Evolutionary conservation across 2,797 vertebrate species (phyloP), one percentile per base, ranked within the genome.

Genomic region (Aldrovandia affinis): DNA sequence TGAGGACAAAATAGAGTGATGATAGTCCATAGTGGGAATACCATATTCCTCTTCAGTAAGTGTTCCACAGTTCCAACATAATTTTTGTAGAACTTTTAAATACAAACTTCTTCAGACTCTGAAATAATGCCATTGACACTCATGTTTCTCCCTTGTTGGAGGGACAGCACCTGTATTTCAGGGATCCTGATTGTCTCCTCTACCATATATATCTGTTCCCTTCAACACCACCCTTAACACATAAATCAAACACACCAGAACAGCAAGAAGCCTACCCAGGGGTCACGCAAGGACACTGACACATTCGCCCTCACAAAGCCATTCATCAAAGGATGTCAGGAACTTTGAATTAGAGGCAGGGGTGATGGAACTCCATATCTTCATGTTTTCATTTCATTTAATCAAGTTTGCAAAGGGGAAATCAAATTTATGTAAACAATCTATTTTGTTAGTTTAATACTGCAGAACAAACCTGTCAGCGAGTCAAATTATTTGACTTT

Each of bases 161-260:
- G 88, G 82, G 77, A 85, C 83, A 90, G 91, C 90, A 87, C 88
- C 93, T 93, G 92, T 91, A 30, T 94, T 91, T 86, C 88, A 92
- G 91, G 88, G 89, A 93, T 94, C 92, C 88, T 85, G 88, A 87
- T 91, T 92, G 92, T 93, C 92, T 91, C 91, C 85, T 92, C 91
- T 89, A 92, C 83, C 88, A 88, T 61, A 81, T 85, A 87, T 82
- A 55, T 83, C 89, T 89, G 89, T 90, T 91, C 88, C 89, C 90
- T 89, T 93, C 88, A 88, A 75, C 86, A 61, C 84, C 78, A 86
- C 83, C 91, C 86, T 86, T 85, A 87, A 82, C 80, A 86, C 88
- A 92, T 94, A 91, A 93, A 93, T 92, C 92, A 92, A 86, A 87
- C 87, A 84, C 82, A 86, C 84, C 84, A 68, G 82, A 83, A 85